phyloP scores from a whole-genome alignment of 2,888 invertebrate genomes.

The Gymnosoma rotundatum region DNA sequence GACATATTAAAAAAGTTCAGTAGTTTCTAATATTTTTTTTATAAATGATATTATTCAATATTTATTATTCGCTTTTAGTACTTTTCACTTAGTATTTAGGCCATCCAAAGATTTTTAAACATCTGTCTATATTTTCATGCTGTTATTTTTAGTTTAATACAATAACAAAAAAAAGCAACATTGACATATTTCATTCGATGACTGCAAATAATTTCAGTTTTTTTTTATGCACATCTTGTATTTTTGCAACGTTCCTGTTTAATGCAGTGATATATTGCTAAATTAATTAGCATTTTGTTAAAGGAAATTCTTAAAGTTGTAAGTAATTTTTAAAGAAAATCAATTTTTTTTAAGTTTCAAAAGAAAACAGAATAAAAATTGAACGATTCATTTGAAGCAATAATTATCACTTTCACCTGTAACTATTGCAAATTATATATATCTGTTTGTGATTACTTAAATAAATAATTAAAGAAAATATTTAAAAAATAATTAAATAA shows the following conservation, averaged over 20 bases:
- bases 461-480: slow-evolving; percentile 5
- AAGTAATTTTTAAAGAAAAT: slow-evolving; percentile 37
- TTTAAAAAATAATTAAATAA: not conserved
- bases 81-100: not conserved
- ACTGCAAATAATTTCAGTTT: slow-evolving; percentile 52
- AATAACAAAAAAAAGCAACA: not conserved
- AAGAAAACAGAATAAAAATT: slow-evolving; percentile 1
- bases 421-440: slow-evolving; percentile 76
- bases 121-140: slow-evolving; percentile 36
- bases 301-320: slow-evolving; percentile 56
- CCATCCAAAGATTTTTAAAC: not conserved
- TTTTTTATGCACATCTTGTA: not conserved
- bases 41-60: too few relatives aligned
- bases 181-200: slow-evolving; percentile 46
- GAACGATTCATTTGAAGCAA: slow-evolving; percentile 21
- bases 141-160: not conserved
- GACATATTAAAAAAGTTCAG: too few relatives aligned
- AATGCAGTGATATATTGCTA: slow-evolving; percentile 59
- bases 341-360: slow-evolving; percentile 12
- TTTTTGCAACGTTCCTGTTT: not conserved
- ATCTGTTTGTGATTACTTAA: slow-evolving; percentile 7
- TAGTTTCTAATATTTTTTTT: too few relatives aligned
- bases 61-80: not conserved
- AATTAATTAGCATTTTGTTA: slow-evolving; percentile 66
- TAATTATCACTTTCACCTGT: slow-evolving; percentile 75